phyloP scores from a whole-genome alignment of 2,113 vertebrate genomes.

The Oryzias melastigma region DNA sequence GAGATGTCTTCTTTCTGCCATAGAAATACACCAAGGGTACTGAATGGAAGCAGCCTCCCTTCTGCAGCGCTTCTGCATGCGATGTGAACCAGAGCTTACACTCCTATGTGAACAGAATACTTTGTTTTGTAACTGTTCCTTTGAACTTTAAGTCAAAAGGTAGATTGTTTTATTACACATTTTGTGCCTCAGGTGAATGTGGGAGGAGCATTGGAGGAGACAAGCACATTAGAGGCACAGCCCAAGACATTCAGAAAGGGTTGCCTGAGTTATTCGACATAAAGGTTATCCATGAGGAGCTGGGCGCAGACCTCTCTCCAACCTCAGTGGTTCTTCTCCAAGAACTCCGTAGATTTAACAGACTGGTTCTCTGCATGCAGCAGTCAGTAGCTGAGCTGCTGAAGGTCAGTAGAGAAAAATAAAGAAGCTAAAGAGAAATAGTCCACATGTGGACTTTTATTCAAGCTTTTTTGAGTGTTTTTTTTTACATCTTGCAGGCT shows the following conservation, averaged over 20 bases:
- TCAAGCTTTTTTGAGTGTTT: slow-evolving; percentile 3
- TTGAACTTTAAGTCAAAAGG: not conserved
- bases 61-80: too few species aligned
- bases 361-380: slow-evolving; percentile 82
- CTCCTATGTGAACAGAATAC: not conserved
- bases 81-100: not conserved
- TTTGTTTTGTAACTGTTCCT: not conserved
- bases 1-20: too few species aligned
- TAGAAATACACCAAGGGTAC: too few species aligned
- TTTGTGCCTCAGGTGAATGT: slow-evolving; percentile 79
- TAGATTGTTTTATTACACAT: not conserved
- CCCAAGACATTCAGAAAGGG: slow-evolving; percentile 89
- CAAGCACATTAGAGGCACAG: slow-evolving; percentile 86
- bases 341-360: slow-evolving; percentile 92
- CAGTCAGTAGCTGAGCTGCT: slow-evolving; percentile 85
- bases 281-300: slow-evolving; percentile 80
- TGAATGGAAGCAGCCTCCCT: too few species aligned
- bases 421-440: not conserved
- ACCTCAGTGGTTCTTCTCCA: slow-evolving; percentile 92
- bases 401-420: slow-evolving; percentile 70
- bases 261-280: slow-evolving; percentile 85
- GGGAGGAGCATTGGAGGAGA: slow-evolving; percentile 84
- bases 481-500: slow-evolving; percentile 76
- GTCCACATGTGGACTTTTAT: not conserved
- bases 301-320: slow-evolving; percentile 73